These are phyloP conservation scores for Scaptomyza flava DNA, from an alignment of 2,888 invertebrate species.

Conservation along the genomic window DNA sequence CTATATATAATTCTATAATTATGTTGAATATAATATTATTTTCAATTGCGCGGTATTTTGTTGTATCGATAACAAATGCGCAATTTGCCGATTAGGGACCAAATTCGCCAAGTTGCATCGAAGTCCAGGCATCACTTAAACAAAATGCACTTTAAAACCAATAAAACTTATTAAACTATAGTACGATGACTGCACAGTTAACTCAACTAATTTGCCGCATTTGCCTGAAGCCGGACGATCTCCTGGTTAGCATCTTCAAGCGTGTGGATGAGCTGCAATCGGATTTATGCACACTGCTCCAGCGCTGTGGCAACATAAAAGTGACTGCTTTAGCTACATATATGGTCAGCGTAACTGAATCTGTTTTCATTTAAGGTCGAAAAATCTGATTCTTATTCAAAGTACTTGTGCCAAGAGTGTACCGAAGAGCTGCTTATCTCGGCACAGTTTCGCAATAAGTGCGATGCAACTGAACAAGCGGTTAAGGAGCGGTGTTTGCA, in stretches of 20 bases:
- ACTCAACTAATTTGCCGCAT: conserved; percentile 78
- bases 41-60: neutral
- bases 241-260: conserved; percentile 80
- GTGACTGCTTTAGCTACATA: conserved; percentile 40
- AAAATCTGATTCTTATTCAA: conserved; percentile 73
- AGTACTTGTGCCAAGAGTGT: conserved; percentile 82
- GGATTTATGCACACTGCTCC: conserved; percentile 73
- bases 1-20: too few relatives aligned
- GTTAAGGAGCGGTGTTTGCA: conserved; percentile 24
- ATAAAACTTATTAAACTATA: neutral
- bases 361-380: conserved; percentile 59
- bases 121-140: neutral
- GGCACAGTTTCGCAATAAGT: conserved; percentile 81
- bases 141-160: conserved; percentile 7
- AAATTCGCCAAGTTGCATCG: conserved; percentile 18
- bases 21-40: too few relatives aligned
- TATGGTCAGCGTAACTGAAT: too few relatives aligned
- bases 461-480: conserved; percentile 66
- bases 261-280: conserved; percentile 76
- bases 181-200: conserved; percentile 42
- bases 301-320: conserved; percentile 73
- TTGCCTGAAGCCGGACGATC: conserved; percentile 76
- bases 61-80: conserved; percentile 29
- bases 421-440: conserved; percentile 80
- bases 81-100: neutral